Base-by-base conservation (phyloP, 2,888 invertebrate genomes). In the Ypsolopha sequella region DNA sequence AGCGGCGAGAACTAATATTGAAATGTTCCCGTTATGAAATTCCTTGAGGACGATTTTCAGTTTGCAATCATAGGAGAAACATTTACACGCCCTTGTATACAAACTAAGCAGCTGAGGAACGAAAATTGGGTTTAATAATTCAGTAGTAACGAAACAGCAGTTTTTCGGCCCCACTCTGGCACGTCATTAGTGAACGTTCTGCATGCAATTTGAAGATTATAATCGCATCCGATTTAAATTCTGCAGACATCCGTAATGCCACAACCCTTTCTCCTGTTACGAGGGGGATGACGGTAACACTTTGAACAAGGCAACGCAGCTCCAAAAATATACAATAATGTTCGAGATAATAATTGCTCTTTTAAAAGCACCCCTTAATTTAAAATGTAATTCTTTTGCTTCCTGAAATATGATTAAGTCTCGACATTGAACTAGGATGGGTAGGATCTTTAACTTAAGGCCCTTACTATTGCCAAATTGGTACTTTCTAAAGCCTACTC, bases 1-100 rank as follows among this genome's bases (percentile, higher is more conserved):
- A 60, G 63, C 60, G 63, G 63, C 66, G 70, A 68, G 70, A 73
- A 74, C 73, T 76, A 75, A 77, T 79, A 79, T 77, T 73, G 71
- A 72, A 74, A 67, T 65, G 59, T 66, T 64, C 63, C 60, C 62
- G 68, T 69, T 64, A 69, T 51, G 51, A 51, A 51, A 51, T 44
- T 24, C 44, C 24, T 41, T 36, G 36, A 14, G 36, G 36, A 36
- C 47, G 47, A 36, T 47, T 47, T 47, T 36, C 47, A 36, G 36
- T 36, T 47, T 13, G 47, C 11, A 36, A 36, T 46, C 11, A 47
- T 47, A 47, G 36, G 11, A 47, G 47, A 11, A 36, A 47, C 36
- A 13, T 11, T 47, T 47, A 13, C 35, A 33, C 43, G 43, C 45
- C 45, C 45, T 33, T 24, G 33, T 33, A 33, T 33, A 45, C 45